Base-by-base conservation (phyloP, 1,140 invertebrate genomes). In the Macrotrachela quadricornifera region DNA sequence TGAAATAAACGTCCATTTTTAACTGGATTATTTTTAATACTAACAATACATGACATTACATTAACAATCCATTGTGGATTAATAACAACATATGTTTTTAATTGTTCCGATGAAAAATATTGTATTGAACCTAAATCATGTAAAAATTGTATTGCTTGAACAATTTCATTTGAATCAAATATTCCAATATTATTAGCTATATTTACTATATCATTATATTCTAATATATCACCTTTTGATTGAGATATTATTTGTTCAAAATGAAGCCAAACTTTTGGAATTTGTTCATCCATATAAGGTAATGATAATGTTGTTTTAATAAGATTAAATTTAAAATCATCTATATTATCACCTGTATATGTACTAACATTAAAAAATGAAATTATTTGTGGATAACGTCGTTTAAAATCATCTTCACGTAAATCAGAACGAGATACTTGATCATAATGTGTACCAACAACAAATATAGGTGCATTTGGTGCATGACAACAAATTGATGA, bases 51-150 rank as follows among this genome's bases (percentile, higher is more conserved):
- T 1, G 67, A 60, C 64, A 69, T 66, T n/a, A 65, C 64, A 56
- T 69, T 64, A 10, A 68, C 65, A 52, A 69, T 66, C 64, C 66
- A 69, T 61, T 69, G 67, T 12, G 67, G 65, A n/a, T 64, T 58
- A 13, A 69, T 66, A n/a, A 69, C 65, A 9, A 69, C 61, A 21
- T 63, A 56, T 14, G 59, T 54, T 39, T 60, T 57, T 38, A 69
- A 57, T 21, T 64, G 63, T 21, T 62, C 59, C 16, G 62, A 66
- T 55, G 64, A 60, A 56, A 69, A 69, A 57, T 67, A 65, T 60
- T 67, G 65, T 1, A 69, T 57, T 11, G 65, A 65, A 13, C 67
- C 67, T 9, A 69, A 57, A 49, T 68, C 63, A 59, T 68, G 64
- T 11, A 69, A 57, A 45, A 69, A 69, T 56, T 63, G 60, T 1